These are phyloP conservation scores for Lepus townsendii DNA, from an alignment of 2,797 vertebrate species.

Conservation along the genomic window DNA sequence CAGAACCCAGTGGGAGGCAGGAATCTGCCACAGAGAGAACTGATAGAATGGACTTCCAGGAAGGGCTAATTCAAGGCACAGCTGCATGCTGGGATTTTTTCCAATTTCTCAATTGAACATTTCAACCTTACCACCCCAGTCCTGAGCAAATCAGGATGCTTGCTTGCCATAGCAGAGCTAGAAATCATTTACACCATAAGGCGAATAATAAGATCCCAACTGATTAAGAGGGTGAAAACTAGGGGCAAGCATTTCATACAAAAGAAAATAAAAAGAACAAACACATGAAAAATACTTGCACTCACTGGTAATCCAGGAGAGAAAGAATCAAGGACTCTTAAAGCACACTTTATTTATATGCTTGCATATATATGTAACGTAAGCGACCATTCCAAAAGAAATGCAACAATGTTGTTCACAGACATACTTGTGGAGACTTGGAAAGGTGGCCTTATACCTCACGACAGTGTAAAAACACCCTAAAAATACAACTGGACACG, in stretches of 20 bases:
- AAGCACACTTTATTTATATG: too few relatives aligned
- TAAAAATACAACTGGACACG: neutral
- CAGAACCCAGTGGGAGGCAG: too few relatives aligned
- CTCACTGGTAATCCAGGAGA: neutral
- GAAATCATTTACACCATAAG: too few relatives aligned
- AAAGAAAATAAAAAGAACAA: neutral
- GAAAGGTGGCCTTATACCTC: neutral
- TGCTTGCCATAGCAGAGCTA: neutral
- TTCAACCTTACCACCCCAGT: too few relatives aligned
- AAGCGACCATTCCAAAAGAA: neutral
- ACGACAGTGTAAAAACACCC: neutral
- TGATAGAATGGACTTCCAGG: too few relatives aligned
- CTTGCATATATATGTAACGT: too few relatives aligned
- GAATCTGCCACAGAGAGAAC: too few relatives aligned
- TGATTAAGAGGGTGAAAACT: neutral
- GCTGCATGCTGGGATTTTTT: too few relatives aligned
- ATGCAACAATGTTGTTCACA: neutral
- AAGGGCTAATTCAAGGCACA: too few relatives aligned
- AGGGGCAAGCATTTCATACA: neutral
- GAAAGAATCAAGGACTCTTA: neutral
- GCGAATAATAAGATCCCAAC: neutral
- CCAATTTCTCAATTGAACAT: too few relatives aligned
- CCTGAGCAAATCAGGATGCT: neutral
- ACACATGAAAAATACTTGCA: neutral
- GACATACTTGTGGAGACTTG: neutral